A percentile compares a stretch with the other conserved stretches of the same genome.
Evolutionary conservation across 2,113 vertebrate genomes (phyloP).

Genomic region (Mus spicilegus): DNA sequence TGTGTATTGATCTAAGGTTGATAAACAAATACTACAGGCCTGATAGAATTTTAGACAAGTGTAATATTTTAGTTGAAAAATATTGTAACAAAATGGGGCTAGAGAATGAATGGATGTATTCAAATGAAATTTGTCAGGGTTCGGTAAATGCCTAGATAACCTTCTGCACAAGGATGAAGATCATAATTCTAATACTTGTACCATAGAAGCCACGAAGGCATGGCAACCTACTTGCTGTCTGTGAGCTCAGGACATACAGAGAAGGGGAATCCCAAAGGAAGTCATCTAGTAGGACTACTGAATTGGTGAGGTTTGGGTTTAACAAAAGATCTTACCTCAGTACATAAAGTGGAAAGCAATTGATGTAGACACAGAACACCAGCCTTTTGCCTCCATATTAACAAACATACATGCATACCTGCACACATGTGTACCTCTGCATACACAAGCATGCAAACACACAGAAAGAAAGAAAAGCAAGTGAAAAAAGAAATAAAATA

Average conservation of each 20-base stretch:
- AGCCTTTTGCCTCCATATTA: not conserved
- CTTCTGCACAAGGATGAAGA: not conserved
- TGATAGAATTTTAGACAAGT: not conserved
- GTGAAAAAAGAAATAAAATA: not conserved
- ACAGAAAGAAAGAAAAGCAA: not conserved
- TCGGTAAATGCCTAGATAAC: not conserved
- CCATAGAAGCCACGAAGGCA: not conserved
- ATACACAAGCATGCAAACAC: not conserved
- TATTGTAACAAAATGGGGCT: not conserved
- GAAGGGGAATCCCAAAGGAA: too few relatives aligned
- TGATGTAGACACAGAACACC: not conserved
- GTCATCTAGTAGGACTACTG: not conserved
- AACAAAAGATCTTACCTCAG: too few relatives aligned
- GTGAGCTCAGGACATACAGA: not conserved
- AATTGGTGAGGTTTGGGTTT: not conserved
- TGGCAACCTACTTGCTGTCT: not conserved
- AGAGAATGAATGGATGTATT: not conserved
- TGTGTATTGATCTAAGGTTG: not conserved
- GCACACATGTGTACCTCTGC: not conserved
- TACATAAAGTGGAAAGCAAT: not conserved
- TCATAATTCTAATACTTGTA: not conserved
- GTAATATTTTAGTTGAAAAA: not conserved
- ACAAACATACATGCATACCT: not conserved
- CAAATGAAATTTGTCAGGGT: not conserved
- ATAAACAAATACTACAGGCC: not conserved